Base-by-base conservation (phyloP, 2,888 invertebrate species). In the Rapana venosa region DNA sequence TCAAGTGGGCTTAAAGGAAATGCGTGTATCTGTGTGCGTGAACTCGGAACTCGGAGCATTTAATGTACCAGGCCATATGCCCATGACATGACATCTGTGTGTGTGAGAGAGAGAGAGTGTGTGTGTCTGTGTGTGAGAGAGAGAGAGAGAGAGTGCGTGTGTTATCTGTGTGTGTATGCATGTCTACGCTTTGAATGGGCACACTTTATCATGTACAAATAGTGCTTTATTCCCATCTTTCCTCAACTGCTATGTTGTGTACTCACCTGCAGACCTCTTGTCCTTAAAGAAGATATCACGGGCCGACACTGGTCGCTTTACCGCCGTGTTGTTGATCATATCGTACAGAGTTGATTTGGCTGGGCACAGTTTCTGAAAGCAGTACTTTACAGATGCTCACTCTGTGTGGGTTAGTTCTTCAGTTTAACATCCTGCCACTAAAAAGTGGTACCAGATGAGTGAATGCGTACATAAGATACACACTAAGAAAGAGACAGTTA, bases 311-410 rank as follows among this genome's bases (percentile, higher is more conserved):
- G 91, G 90, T 66, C 86, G 92, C 74, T 93, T 93, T n/a, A 92
- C 90, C 32, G 93, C 91, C 84, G 92, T 92, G 47, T 90, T 93
- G 35, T 90, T 92, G 11, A 94, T 92, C 26, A 93, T 84, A 74
- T 95, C 94, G 92, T 92, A 93, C 66, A 94, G 90, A 47, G 93
- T 93, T 56, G 93, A 93, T 92, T 94, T 94, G 32, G 92, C 93
- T 26, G 92, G 77, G 90, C 90, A 88, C 32, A 92, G 35, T 36
- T 66, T 74, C 92, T 92, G 89, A 77, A 85, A 86, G 30, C 13
- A 35, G 30, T 83, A 66, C 30, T 47, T 35, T 22, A 20, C 2
- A 4, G 17, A 83, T 17, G 30, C n/a, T 77, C 20, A 88, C 20
- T 26, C 47, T 47, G 47, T 47, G 47, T 47, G 47, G 47, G 8